Conservation (phyloP, 2,888 invertebrate genomes). For the Pogonocherus hispidulus region DNA sequence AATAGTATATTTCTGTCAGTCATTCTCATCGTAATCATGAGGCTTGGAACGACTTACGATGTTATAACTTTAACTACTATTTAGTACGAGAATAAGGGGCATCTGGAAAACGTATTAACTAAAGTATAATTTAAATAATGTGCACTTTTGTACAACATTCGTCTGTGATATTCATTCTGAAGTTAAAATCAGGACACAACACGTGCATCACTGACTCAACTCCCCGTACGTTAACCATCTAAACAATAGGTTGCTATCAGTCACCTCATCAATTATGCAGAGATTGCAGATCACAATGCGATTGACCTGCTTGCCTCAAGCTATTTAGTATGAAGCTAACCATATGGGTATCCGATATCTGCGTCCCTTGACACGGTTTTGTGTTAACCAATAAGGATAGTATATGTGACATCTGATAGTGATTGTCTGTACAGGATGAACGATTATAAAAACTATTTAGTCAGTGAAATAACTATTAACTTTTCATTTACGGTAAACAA, state of each 20-base stretch:
- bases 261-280: slow-evolving; percentile 26
- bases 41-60: no score
- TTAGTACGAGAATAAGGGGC: no score
- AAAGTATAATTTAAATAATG: no score
- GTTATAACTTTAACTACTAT: no score
- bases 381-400: slow-evolving; percentile 13
- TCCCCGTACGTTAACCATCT: background rate
- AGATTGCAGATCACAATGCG: slow-evolving; percentile 25
- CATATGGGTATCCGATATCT: slow-evolving; percentile 16
- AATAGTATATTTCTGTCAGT: no score
- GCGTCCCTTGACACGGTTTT: slow-evolving; percentile 27
- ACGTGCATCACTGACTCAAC: background rate
- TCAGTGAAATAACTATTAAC: no score
- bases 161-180: no score
- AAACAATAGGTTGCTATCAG: slow-evolving; percentile 13
- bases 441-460: background rate
- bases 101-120: no score
- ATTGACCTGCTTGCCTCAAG: slow-evolving; percentile 18
- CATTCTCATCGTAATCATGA: no score
- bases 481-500: no score
- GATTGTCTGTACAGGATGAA: background rate
- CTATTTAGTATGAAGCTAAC: slow-evolving; percentile 18
- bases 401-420: background rate
- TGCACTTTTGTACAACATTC: no score
- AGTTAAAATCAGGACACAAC: no score